Percentiles rank a stretch among this genome's conserved stretches.
Evolutionary conservation across 2,113 vertebrate species (phyloP).

Genomic region (Coreoperca whiteheadi): DNA sequence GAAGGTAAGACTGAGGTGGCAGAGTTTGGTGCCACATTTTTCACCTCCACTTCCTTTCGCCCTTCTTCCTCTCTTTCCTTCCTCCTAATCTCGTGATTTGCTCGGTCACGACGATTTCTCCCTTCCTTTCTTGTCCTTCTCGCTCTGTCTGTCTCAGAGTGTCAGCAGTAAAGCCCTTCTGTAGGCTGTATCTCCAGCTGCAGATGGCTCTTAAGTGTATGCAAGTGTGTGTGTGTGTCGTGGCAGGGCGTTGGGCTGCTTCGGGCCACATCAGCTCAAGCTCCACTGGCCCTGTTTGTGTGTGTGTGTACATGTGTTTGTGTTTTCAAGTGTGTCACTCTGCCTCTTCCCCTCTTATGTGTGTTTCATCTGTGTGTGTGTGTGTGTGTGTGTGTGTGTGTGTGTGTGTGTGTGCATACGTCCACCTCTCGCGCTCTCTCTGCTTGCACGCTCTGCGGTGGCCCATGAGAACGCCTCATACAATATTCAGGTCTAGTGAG

Average conservation of each 20-base stretch:
- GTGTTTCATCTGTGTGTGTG: constrained; percentile 21
- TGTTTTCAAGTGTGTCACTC: constrained; percentile 73
- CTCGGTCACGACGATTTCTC: constrained; percentile 47
- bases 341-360: constrained; percentile 45
- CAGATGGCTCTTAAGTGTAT: constrained; percentile 77
- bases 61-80: neutral
- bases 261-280: constrained; percentile 80
- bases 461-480: constrained; percentile 81
- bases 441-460: constrained; percentile 66
- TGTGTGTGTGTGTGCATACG: constrained; percentile 14
- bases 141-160: constrained; percentile 61
- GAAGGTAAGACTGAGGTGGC: constrained; percentile 40
- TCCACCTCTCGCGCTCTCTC: constrained; percentile 45
- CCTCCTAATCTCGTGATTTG: constrained; percentile 48
- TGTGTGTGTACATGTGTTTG: constrained; percentile 73
- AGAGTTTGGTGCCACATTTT: constrained; percentile 28
- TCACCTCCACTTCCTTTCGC: constrained; percentile 15
- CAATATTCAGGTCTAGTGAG: constrained; percentile 81
- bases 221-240: constrained; percentile 29
- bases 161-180: constrained; percentile 76
- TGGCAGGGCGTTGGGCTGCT: constrained; percentile 72
- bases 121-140: constrained; percentile 40
- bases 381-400: constrained; percentile 8
- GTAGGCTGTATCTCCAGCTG: constrained; percentile 76
- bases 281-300: constrained; percentile 79